Evolutionary conservation across 2,888 invertebrate species (phyloP), one percentile per base, ranked within the genome.

Genomic region (Lutraria lutraria): DNA sequence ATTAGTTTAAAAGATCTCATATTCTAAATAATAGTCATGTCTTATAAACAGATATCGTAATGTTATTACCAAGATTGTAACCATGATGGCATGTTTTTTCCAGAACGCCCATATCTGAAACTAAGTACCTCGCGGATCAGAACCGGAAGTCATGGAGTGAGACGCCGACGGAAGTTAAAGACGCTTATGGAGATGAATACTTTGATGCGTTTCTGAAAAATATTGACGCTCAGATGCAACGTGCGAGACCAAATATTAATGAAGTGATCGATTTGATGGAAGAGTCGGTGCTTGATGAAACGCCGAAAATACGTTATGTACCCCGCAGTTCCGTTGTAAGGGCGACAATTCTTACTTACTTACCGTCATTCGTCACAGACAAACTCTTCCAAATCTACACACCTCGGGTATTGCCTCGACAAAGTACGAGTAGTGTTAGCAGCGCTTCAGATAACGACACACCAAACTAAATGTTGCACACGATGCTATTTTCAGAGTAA

Each of bases 121-220:
- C 93, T 21, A 92, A 94, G 52, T 91, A 93, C 52, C 92, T 95
- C 63, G 94, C 94, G 21, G 91, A 94, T 72, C 93, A 93, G 68
- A 95, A 94, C 90, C 90, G 94, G 81, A 94, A 94, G 90, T 95
- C 95, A 0, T 96, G 96, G 96, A 94, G 94, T 76, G 95, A 95
- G 87, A 95, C 95, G 0, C 95, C 95, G 25, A 93, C 94, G n/a
- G 95, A 95, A 60, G 93, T 96, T 25, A 94, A 95, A 86, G 94
- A 94, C 8, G 95, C 94, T 25, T 96, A 96, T 76, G 95, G 95
- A 12, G 95, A 95, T 68, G 95, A 95, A 88, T 96, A 96, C 89
- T 96, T 96, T 82, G 94, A 95, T 80, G 94, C 94, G 8, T 96
- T 96, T 89, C 89, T 95, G 31, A 88, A 93, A 81, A 95, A 93